Percentiles rank a stretch among this genome's conserved stretches.
Conservation (phyloP, 2,888 invertebrate species). For the Nemotelus pantherinus region DNA sequence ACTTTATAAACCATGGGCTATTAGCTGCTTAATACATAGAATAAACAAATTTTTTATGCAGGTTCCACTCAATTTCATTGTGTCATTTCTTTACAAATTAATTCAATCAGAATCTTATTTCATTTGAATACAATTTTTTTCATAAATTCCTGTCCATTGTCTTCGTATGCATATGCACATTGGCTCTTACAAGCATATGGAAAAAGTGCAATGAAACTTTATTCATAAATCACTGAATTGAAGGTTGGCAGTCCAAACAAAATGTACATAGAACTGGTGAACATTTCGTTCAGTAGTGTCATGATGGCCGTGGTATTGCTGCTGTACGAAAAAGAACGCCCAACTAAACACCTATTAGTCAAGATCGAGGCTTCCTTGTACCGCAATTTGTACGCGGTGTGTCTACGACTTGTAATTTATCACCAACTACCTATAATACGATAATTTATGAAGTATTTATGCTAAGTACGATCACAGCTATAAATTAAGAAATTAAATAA, state of each 20-base stretch:
- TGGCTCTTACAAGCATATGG: too few species aligned
- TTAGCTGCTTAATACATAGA: too few species aligned
- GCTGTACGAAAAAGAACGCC: constrained; percentile 31
- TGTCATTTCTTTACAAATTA: too few species aligned
- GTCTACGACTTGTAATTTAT: constrained; percentile 43
- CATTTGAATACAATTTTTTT: too few species aligned
- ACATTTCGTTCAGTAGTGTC: not conserved
- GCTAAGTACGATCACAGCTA: constrained; percentile 38
- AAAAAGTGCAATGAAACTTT: not conserved
- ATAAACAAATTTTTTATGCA: too few species aligned
- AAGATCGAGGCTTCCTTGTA: constrained; percentile 44
- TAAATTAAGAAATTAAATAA: constrained; percentile 41
- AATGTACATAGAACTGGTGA: not conserved
- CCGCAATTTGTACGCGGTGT: constrained; percentile 34
- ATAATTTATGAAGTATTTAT: constrained; percentile 44
- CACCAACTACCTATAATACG: constrained; percentile 43
- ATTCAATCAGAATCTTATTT: too few species aligned
- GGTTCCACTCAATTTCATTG: too few species aligned
- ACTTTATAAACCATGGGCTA: too few species aligned
- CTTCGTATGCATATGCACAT: too few species aligned
- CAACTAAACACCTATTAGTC: constrained; percentile 39
- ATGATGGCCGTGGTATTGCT: not conserved
- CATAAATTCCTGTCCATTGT: too few species aligned
- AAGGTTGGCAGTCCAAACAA: constrained; percentile 16
- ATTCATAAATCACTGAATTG: constrained; percentile 33